Evolutionary conservation across 1,140 invertebrate genomes (phyloP).

Genomic region (Microplitis mediator): DNA sequence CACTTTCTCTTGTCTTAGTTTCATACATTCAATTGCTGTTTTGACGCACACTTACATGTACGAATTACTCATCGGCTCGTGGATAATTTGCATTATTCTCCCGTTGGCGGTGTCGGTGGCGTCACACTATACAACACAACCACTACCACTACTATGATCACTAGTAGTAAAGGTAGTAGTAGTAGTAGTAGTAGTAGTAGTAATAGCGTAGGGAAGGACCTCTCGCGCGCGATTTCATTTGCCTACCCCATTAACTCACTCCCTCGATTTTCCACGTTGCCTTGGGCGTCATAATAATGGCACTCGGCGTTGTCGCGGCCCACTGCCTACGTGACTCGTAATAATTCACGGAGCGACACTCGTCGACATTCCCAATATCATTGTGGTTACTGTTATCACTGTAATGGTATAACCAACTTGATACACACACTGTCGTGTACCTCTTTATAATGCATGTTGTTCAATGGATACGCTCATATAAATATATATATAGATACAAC

Average conservation of each 20-base stretch:
- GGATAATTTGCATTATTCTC: constrained; percentile 45
- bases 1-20: too few species aligned
- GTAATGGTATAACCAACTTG: background rate
- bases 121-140: too few species aligned
- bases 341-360: constrained; percentile 34
- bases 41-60: background rate
- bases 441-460: background rate
- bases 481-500: background rate
- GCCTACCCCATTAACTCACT: background rate
- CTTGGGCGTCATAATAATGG: constrained; percentile 38
- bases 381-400: background rate
- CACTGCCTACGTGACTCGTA: constrained; percentile 39
- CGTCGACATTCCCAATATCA: constrained; percentile 6
- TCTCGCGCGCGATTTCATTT: constrained; percentile 22
- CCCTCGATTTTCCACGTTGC: constrained; percentile 29
- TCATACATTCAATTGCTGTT: too few species aligned
- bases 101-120: constrained; percentile 24
- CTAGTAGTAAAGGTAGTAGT: background rate
- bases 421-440: too few species aligned
- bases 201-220: background rate
- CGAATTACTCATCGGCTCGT: constrained; percentile 21
- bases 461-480: background rate
- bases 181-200: background rate
- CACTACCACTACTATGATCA: background rate
- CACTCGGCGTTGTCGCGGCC: constrained; percentile 24